Percentiles rank a stretch among this genome's conserved stretches.
These are phyloP conservation scores for Calypte anna DNA, from an alignment of 2,113 vertebrate species.

Conservation along the genomic window DNA sequence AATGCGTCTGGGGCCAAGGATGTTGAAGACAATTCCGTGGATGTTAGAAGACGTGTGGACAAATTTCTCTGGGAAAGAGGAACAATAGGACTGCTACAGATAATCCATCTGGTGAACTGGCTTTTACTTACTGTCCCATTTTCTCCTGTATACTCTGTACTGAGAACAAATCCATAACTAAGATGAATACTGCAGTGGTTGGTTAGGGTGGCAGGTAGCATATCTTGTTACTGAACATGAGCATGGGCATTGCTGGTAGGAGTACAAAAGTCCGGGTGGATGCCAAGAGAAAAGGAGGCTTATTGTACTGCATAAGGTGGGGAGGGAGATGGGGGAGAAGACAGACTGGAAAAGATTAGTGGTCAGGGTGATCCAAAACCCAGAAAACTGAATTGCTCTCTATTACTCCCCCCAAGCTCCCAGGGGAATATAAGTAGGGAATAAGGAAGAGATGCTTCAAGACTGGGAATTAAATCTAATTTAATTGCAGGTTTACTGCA, in stretches of 20 bases:
- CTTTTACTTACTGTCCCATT: background rate
- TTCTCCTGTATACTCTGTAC: background rate
- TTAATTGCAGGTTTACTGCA: too few relatives aligned
- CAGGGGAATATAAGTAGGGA: too few relatives aligned
- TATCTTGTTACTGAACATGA: accelerated
- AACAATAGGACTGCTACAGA: background rate
- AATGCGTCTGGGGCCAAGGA: background rate
- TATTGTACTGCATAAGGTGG: background rate
- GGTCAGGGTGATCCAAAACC: too few relatives aligned
- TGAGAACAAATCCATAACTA: background rate
- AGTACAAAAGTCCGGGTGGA: background rate
- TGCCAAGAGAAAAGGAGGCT: background rate
- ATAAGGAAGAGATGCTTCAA: too few relatives aligned
- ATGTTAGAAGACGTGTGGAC: background rate
- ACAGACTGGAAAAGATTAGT: background rate
- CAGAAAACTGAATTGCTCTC: too few relatives aligned
- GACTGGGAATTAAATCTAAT: too few relatives aligned
- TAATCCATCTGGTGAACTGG: background rate
- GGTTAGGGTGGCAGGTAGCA: background rate
- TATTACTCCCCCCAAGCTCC: too few relatives aligned
- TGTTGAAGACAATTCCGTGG: background rate
- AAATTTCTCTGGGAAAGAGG: background rate
- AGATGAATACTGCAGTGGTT: background rate
- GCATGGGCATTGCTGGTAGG: background rate
- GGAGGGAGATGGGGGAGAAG: background rate